These are phyloP conservation scores for Uloborus plumipes DNA, from an alignment of 2,888 invertebrate genomes.

Conservation along the genomic window DNA sequence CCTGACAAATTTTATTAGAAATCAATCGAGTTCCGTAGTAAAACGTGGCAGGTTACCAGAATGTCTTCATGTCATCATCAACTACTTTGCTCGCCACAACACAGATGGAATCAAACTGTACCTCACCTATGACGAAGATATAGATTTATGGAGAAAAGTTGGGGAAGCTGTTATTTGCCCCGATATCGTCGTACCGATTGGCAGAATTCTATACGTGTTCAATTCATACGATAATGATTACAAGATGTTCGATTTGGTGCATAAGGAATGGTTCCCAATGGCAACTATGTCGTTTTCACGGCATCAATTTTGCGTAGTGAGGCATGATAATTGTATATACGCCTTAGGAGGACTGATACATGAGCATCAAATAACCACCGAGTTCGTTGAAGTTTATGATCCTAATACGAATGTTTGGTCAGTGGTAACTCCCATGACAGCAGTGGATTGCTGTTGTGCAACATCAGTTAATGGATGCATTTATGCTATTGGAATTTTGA, in stretches of 20 bases:
- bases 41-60: not conserved
- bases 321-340: slow-evolving; percentile 12
- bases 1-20: too few relatives aligned
- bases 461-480: too few relatives aligned
- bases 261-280: not conserved
- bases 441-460: not conserved
- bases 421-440: slow-evolving; percentile 1
- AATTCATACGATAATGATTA: slow-evolving; percentile 7
- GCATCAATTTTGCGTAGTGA: not conserved
- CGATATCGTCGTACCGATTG: slow-evolving; percentile 9
- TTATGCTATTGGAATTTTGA: slow-evolving; percentile 20
- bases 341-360: slow-evolving; percentile 9
- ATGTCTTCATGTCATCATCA: not conserved
- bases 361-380: slow-evolving; percentile 1
- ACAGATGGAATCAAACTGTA: not conserved
- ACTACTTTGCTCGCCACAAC: not conserved
- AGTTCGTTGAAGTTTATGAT: slow-evolving; percentile 14
- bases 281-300: too few relatives aligned
- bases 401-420: slow-evolving; percentile 3
- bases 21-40: too few relatives aligned
- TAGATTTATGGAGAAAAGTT: too few relatives aligned
- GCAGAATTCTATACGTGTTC: slow-evolving; percentile 19
- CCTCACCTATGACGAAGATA: too few relatives aligned
- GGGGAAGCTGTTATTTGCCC: not conserved
- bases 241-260: slow-evolving; percentile 2